Conservation (phyloP, 2,888 invertebrate genomes). For the Orthosia gothica region DNA sequence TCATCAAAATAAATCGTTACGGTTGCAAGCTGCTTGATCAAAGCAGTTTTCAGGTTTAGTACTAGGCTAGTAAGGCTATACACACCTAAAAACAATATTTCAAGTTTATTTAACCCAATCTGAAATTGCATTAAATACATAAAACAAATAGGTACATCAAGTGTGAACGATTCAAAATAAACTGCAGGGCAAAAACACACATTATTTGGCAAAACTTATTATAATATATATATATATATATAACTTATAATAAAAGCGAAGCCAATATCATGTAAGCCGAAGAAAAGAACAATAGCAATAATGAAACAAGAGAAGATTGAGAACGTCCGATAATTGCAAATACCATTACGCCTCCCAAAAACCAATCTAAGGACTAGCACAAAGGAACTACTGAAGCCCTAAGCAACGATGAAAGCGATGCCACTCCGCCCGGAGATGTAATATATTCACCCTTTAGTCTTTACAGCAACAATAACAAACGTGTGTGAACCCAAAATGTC, state of each 20-base stretch:
- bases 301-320: conserved; percentile 4
- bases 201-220: conserved; percentile 53
- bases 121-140: background rate
- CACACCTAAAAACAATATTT: no score
- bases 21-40: no score
- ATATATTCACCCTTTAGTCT: conserved; percentile 57
- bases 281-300: conserved; percentile 16
- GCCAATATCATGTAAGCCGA: no score
- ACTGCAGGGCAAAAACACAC: conserved; percentile 8
- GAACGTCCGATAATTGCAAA: conserved; percentile 40
- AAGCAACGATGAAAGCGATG: conserved; percentile 21
- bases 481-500: conserved; percentile 71
- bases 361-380: conserved; percentile 36
- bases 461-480: conserved; percentile 68
- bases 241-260: no score
- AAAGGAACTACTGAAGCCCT: conserved; percentile 40
- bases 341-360: conserved; percentile 40
- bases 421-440: conserved; percentile 35
- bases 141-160: background rate
- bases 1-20: no score
- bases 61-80: no score
- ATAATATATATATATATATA: no score
- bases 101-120: background rate
- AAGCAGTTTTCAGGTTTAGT: no score
- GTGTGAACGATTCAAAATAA: conserved; percentile 7